phyloP scores from a whole-genome alignment of 2,888 invertebrate genomes.

The Dromius quadrimaculatus region DNA sequence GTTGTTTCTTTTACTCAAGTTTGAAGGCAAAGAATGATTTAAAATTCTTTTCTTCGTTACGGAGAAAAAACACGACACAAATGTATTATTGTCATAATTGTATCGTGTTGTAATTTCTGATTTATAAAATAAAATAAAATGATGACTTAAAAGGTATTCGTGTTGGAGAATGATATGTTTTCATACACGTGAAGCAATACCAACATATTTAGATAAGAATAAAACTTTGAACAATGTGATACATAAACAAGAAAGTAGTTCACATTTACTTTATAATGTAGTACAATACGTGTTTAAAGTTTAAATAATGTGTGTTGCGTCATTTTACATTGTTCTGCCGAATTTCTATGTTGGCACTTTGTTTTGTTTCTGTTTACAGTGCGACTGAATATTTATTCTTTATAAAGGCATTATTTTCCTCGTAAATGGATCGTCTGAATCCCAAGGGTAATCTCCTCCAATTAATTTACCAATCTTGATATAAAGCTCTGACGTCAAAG shows the following conservation, averaged over 20 bases:
- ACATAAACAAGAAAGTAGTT: constrained; percentile 33
- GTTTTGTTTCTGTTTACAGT: not conserved
- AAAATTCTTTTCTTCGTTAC: constrained; percentile 12
- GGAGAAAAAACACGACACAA: not conserved
- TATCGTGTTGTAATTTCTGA: not conserved
- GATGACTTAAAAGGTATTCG: constrained; percentile 24
- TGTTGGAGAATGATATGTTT: constrained; percentile 28
- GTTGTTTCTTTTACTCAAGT: too few species aligned
- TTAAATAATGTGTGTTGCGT: constrained; percentile 33
- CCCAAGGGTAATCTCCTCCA: constrained; percentile 45
- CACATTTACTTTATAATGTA: constrained; percentile 37
- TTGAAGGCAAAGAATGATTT: constrained; percentile 17
- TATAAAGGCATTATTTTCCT: constrained; percentile 37
- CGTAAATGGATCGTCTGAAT: constrained; percentile 33
- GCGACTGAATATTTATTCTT: not conserved
- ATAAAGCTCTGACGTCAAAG: constrained; percentile 41
- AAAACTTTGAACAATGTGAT: constrained; percentile 28
- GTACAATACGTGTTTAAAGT: constrained; percentile 34
- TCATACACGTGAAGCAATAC: constrained; percentile 21
- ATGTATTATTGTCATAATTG: not conserved
- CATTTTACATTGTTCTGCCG: constrained; percentile 20
- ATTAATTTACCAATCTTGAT: constrained; percentile 48
- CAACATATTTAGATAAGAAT: constrained; percentile 28
- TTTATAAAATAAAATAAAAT: constrained; percentile 28
- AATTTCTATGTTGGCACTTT: constrained; percentile 2